Evolutionary conservation across 2,113 vertebrate species (phyloP).

Genomic region (Theropithecus gelada): DNA sequence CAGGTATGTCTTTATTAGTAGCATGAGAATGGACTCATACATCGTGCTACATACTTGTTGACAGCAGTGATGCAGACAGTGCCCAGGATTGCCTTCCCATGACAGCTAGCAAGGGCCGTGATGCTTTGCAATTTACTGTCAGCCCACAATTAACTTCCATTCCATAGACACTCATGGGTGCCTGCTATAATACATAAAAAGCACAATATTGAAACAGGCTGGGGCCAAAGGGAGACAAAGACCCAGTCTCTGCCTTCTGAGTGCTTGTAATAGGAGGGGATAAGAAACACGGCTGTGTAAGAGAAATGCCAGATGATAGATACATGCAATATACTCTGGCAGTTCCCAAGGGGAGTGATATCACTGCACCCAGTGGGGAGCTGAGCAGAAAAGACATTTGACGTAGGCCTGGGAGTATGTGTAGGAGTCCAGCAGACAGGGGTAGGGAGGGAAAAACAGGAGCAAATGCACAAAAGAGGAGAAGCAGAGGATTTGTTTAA

Average conservation of each 20-base stretch:
- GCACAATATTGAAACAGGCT: background rate
- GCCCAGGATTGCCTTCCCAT: background rate
- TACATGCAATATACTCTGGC: background rate
- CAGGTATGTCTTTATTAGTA: too few species aligned
- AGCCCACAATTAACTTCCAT: background rate
- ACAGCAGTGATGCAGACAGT: background rate
- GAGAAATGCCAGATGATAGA: background rate
- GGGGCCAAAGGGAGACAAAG: background rate
- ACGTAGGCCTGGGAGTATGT: slow-evolving; percentile 35
- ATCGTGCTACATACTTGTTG: background rate
- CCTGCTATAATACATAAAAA: background rate
- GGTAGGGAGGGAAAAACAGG: background rate
- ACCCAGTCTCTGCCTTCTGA: background rate
- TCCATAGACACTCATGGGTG: background rate
- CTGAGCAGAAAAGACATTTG: background rate
- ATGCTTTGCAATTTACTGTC: background rate
- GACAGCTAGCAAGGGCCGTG: background rate
- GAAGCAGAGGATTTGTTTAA: background rate
- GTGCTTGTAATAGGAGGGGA: background rate
- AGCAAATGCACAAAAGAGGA: background rate
- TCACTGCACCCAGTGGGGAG: background rate
- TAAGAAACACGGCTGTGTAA: background rate
- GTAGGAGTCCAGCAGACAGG: slow-evolving; percentile 32
- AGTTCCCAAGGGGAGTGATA: background rate
- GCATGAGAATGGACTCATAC: too few species aligned